Evolutionary conservation across 2,113 vertebrate species (phyloP).

Genomic region (Osmerus mordax): DNA sequence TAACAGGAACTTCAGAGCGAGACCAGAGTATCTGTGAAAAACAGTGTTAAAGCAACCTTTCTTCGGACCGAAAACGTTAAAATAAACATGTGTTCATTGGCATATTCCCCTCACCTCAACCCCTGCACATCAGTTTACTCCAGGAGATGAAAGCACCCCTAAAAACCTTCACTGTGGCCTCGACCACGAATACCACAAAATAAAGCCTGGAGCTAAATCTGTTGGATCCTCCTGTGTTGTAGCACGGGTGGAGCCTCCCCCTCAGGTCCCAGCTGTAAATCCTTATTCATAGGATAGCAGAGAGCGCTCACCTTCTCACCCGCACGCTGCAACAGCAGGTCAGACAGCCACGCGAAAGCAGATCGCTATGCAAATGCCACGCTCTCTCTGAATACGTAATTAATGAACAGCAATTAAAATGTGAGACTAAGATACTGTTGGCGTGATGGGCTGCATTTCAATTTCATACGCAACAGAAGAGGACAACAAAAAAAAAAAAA

Average conservation of each 20-base stretch:
- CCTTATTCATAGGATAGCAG: constrained; percentile 48
- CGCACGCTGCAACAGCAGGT: constrained; percentile 45
- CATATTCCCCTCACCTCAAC: neutral
- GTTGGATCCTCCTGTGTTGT: constrained; percentile 7
- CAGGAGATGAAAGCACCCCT: neutral
- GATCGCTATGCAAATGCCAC: constrained; percentile 54
- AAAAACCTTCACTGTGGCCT: constrained; percentile 4
- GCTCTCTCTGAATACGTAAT: constrained; percentile 58
- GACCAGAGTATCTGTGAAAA: too few species aligned
- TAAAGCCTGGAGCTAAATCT: constrained; percentile 17
- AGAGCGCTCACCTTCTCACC: constrained; percentile 53
- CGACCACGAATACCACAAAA: neutral
- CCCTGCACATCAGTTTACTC: neutral
- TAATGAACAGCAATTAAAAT: constrained; percentile 61
- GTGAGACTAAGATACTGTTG: constrained; percentile 42
- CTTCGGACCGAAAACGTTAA: neutral
- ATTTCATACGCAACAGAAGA: constrained; percentile 17
- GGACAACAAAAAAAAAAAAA: neutral
- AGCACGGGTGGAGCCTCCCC: neutral
- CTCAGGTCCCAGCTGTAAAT: constrained; percentile 25
- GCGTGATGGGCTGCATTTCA: constrained; percentile 45
- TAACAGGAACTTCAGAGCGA: too few species aligned
- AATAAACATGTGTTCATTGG: neutral
- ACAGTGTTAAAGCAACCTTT: too few species aligned
- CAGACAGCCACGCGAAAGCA: constrained; percentile 49